Base-by-base conservation (phyloP, 2,797 vertebrate genomes). In the Enteromius anoplus region DNA sequence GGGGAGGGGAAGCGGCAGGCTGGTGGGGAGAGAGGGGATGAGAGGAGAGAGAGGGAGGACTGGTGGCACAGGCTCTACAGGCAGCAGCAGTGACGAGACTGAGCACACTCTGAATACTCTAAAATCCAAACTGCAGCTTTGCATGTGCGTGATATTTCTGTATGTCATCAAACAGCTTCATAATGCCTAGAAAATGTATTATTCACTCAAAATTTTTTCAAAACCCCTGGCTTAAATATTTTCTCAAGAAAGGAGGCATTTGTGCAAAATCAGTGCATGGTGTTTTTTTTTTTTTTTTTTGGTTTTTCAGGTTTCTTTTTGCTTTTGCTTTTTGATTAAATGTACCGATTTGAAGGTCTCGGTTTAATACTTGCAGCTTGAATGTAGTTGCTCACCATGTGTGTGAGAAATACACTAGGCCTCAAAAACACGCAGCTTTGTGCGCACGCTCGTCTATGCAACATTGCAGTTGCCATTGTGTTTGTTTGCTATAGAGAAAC, bases 1-100 rank as follows among this genome's bases (percentile, higher is more conserved):
- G 94, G 96, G 95, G 95, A 92, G 94, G 95, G 92, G 92, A 92
- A 78, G 83, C 62, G 84, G 87, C 37, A 88, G 82, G 82, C 60
- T 84, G 85, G 19, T 87, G 84, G 82, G 86, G 81, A 88, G 90
- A 7, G 89, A 92, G 79, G 21, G 9, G 45, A 47, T 4, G 14
- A 5, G 72, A 26, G 55, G 47, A n/a, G 65, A 89, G 92, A 89
- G 90, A 89, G 93, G 91, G 89, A 93, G 81, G 75, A 89, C 70
- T 78, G 84, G 86, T 70, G 66, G 80, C 58, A 80, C 83, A 84
- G 82, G 86, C 90, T 93, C 89, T 86, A 93, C 91, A 91, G 90
- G 91, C 92, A 93, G 92, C 89, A 88, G 89, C 88, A 89, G 34
- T 69, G 76, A 64, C 75, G 37, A 53, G 70, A 70, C 76, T 55